Conservation (phyloP, 2,113 vertebrate genomes). For the Protobothrops flavoviridis region DNA sequence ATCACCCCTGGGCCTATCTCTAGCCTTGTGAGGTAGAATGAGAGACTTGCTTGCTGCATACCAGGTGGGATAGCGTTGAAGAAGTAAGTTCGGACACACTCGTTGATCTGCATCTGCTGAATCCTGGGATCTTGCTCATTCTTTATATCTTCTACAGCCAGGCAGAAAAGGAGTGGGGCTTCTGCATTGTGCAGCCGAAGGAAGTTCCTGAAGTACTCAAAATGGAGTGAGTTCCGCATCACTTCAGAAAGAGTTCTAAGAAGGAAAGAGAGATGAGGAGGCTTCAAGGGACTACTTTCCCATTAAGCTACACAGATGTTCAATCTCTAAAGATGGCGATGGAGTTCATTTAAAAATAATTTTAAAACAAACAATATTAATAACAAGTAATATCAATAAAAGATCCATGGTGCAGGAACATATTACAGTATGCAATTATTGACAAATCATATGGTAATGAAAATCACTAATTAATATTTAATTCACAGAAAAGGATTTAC, state of each 20-base stretch:
- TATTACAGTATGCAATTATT: neutral
- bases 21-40: neutral
- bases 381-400: neutral
- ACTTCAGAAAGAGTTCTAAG: conserved; percentile 62
- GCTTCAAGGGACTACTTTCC: neutral
- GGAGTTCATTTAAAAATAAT: neutral
- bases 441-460: neutral
- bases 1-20: neutral
- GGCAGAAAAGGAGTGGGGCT: conserved; percentile 54
- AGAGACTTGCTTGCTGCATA: conserved; percentile 12
- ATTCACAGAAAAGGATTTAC: neutral
- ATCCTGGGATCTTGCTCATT: conserved; percentile 26
- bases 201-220: conserved; percentile 63
- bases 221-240: conserved; percentile 48
- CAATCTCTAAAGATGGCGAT: neutral
- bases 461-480: neutral
- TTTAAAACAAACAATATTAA: neutral
- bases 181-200: conserved; percentile 50
- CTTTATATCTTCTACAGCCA: conserved; percentile 49
- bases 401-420: neutral
- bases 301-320: neutral
- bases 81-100: conserved; percentile 57
- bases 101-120: conserved; percentile 14
- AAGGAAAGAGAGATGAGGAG: neutral
- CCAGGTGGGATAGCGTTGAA: conserved; percentile 38